Percentiles rank a stretch among this genome's conserved stretches.
Conservation (phyloP, 2,113 vertebrate genomes). For the Motacilla tschutschensis region DNA sequence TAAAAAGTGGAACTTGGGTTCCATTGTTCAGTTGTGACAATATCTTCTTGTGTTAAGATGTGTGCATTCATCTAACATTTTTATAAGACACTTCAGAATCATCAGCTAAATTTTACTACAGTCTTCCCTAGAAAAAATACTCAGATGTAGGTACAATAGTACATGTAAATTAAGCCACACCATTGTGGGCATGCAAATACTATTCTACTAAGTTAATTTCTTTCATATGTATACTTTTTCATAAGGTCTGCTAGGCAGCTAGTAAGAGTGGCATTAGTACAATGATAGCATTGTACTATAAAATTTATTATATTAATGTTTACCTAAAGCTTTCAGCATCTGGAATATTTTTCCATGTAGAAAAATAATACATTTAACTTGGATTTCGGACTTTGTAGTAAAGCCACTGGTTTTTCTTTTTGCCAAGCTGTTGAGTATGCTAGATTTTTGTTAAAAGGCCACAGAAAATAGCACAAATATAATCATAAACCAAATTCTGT, state of each 20-base stretch:
- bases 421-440: not conserved
- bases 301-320: not conserved
- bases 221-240: not conserved
- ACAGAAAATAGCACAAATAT: not conserved
- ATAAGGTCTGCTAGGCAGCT: not conserved
- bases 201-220: not conserved
- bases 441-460: not conserved
- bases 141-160: not conserved
- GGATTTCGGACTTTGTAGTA: not conserved
- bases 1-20: conserved; percentile 12
- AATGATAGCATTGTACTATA: not conserved
- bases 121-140: not conserved
- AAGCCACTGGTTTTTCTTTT: not conserved
- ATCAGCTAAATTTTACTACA: not conserved
- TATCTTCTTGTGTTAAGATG: not conserved
- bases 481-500: not conserved
- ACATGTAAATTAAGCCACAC: not conserved
- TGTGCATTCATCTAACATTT: not conserved
- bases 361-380: not conserved
- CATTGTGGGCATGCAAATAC: not conserved
- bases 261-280: not conserved
- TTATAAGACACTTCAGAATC: not conserved
- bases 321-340: not conserved
- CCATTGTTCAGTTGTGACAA: not conserved
- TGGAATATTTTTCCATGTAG: not conserved